Evolutionary conservation across 2,888 invertebrate species (phyloP).

Genomic region (Caenorhabditis becei): DNA sequence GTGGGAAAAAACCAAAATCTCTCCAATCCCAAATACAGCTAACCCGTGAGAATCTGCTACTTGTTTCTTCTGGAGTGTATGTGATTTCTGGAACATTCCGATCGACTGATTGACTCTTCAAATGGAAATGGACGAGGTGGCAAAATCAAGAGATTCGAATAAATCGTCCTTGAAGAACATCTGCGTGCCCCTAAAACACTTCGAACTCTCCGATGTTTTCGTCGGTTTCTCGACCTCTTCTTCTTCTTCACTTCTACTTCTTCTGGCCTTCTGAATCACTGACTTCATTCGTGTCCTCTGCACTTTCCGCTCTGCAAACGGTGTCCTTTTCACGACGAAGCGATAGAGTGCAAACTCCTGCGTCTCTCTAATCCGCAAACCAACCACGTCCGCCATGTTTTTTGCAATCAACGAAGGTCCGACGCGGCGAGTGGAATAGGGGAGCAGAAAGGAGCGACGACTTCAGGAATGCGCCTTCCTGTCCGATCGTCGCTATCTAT

Average conservation of each 20-base stretch:
- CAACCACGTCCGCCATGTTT: neutral
- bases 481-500: slow-evolving; percentile 12
- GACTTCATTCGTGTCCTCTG: slow-evolving; percentile 2
- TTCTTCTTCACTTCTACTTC: neutral
- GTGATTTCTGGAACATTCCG: neutral
- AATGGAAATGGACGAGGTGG: neutral
- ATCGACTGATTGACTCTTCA: neutral
- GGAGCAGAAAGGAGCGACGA: neutral
- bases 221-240: neutral
- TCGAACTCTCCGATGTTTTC: neutral
- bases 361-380: slow-evolving; percentile 12
- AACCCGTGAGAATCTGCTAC: neutral
- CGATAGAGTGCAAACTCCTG: slow-evolving; percentile 3
- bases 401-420: slow-evolving; percentile 9
- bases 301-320: slow-evolving; percentile 21
- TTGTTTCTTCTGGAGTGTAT: neutral
- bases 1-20: slow-evolving; percentile 4
- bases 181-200: neutral
- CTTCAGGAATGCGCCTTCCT: neutral
- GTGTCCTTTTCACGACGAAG: neutral
- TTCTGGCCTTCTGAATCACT: slow-evolving; percentile 10
- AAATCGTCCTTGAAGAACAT: slow-evolving; percentile 24
- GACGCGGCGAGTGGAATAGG: neutral
- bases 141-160: neutral
- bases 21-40: neutral